Evolutionary conservation across 2,888 invertebrate genomes (phyloP).

Genomic region (Eremobia ochroleuca): DNA sequence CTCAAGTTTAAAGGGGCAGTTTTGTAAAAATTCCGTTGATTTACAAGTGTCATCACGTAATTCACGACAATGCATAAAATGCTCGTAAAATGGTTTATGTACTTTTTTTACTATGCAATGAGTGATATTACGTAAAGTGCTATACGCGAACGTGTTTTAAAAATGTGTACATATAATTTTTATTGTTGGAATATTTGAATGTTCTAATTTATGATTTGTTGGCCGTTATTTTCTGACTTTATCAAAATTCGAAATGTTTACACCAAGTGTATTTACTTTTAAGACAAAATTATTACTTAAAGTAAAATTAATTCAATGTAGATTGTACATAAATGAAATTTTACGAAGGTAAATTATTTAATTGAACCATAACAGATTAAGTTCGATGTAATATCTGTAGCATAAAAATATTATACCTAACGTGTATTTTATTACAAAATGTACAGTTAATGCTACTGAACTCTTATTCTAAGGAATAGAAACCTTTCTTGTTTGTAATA

Average conservation of each 20-base stretch:
- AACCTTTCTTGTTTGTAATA: constrained; percentile 77
- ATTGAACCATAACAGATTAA: constrained; percentile 44
- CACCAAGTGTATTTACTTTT: constrained; percentile 68
- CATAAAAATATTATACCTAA: constrained; percentile 50
- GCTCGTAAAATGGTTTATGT: constrained; percentile 56
- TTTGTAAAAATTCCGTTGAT: constrained; percentile 38
- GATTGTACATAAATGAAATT: constrained; percentile 70
- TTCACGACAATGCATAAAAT: constrained; percentile 62
- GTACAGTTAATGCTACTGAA: constrained; percentile 77
- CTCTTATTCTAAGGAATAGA: constrained; percentile 74
- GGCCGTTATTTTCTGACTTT: constrained; percentile 20
- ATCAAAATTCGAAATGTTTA: constrained; percentile 35
- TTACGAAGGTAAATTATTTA: constrained; percentile 40
- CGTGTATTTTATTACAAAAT: constrained; percentile 78
- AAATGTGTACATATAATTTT: constrained; percentile 46
- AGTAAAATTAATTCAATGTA: constrained; percentile 61
- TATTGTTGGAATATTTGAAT: constrained; percentile 42
- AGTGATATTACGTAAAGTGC: constrained; percentile 53
- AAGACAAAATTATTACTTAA: constrained; percentile 49
- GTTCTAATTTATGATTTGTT: constrained; percentile 39
- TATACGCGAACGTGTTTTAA: constrained; percentile 31
- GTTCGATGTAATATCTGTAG: constrained; percentile 63
- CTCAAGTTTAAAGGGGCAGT: neutral
- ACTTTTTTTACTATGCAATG: constrained; percentile 56
- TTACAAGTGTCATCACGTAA: constrained; percentile 49